phyloP scores from a whole-genome alignment of 2,888 invertebrate genomes.

The Mimachlamys varia region DNA sequence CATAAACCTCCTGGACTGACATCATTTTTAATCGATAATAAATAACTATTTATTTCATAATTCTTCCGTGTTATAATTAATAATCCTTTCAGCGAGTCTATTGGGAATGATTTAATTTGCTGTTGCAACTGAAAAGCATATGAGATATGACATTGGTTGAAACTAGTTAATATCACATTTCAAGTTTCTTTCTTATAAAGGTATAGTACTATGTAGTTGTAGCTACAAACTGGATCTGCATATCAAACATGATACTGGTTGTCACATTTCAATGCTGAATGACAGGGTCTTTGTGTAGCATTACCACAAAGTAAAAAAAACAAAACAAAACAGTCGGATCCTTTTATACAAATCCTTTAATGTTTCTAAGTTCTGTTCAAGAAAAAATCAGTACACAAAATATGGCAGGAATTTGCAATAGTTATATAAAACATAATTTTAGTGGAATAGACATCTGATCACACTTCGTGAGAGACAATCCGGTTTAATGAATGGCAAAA shows the following conservation, averaged over 20 bases:
- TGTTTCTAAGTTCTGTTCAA: conserved; percentile 32
- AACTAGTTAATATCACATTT: too few species aligned
- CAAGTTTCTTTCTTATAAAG: too few species aligned
- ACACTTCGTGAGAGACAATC: conserved; percentile 34
- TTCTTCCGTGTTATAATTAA: background rate
- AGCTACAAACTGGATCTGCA: too few species aligned
- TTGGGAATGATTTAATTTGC: too few species aligned
- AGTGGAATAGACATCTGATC: conserved; percentile 31
- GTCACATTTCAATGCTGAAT: too few species aligned
- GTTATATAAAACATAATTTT: conserved; percentile 36
- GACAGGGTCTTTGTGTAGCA: too few species aligned
- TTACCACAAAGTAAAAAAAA: too few species aligned
- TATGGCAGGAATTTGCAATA: conserved; percentile 52
- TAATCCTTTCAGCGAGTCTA: too few species aligned
- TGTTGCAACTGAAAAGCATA: too few species aligned
- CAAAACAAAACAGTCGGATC: background rate
- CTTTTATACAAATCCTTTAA: conserved; percentile 33
- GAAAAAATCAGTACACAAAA: conserved; percentile 48
- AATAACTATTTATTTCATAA: background rate
- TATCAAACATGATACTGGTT: too few species aligned
- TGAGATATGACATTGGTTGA: too few species aligned
- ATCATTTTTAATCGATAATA: background rate
- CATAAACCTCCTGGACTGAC: conserved; percentile 58
- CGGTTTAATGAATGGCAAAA: conserved; percentile 36
- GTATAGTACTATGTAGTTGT: too few species aligned